Percentiles rank a stretch among this genome's conserved stretches.
Evolutionary conservation across 37 sponge, comb jelly and placozoan species (phyloP).

Genomic region (Eunapius fragilis): DNA sequence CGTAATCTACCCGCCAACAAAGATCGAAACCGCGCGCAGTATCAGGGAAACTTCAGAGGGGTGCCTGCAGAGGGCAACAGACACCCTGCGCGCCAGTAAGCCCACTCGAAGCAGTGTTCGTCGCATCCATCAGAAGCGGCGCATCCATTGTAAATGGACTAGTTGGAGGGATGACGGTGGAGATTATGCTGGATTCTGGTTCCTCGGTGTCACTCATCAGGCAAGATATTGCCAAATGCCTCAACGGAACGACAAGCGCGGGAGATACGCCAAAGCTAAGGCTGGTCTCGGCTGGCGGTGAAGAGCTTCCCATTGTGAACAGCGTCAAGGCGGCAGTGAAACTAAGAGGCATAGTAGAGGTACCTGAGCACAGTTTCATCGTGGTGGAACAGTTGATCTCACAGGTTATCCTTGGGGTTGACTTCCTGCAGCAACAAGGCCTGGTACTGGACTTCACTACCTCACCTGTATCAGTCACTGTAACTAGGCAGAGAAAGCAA

Average conservation of each 20-base stretch:
- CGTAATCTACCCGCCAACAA: too few relatives aligned
- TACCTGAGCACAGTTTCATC: slow-evolving; percentile 51
- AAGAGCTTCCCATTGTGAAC: neutral
- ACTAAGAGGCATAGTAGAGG: slow-evolving; percentile 9
- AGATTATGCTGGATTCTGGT: slow-evolving; percentile 50
- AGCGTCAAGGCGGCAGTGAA: neutral
- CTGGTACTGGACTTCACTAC: slow-evolving; percentile 6
- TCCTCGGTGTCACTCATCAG: slow-evolving; percentile 42
- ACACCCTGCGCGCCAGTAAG: slow-evolving; percentile 9
- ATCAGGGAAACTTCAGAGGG: too few relatives aligned
- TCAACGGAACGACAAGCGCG: neutral
- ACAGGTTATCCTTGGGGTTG: slow-evolving; percentile 59
- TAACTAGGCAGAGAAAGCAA: too few relatives aligned
- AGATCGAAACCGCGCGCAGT: too few relatives aligned
- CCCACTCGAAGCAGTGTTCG: slow-evolving; percentile 7
- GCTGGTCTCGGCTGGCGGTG: neutral
- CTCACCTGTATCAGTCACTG: too few relatives aligned
- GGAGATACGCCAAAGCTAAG: neutral
- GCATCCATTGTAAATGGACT: neutral
- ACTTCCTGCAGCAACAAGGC: slow-evolving; percentile 28
- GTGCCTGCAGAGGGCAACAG: slow-evolving; percentile 33
- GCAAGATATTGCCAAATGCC: neutral
- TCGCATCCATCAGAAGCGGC: slow-evolving; percentile 5
- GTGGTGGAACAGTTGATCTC: slow-evolving; percentile 53
- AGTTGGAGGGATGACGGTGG: slow-evolving; percentile 17